Evolutionary conservation across 1,140 invertebrate species (phyloP).

Genomic region (Saccostrea cuccullata): DNA sequence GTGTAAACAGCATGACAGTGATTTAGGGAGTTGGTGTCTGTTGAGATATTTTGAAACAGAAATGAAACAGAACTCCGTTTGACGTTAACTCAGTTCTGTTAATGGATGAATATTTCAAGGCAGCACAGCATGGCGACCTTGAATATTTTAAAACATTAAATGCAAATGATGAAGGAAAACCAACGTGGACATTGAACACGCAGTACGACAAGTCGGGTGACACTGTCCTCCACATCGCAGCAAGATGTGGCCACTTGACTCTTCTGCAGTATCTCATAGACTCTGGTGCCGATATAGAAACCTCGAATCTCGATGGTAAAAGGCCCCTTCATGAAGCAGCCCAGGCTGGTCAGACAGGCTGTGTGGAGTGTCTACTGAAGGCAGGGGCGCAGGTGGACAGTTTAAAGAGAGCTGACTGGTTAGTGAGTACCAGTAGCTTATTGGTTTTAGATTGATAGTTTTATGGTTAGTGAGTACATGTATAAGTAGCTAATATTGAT

Average conservation of each 20-base stretch:
- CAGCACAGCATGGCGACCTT: slow-evolving; percentile 59
- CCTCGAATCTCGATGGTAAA: slow-evolving; percentile 75
- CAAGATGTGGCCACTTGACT: slow-evolving; percentile 64
- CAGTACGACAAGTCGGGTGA: slow-evolving; percentile 68
- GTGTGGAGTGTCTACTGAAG: slow-evolving; percentile 66
- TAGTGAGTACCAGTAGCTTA: not conserved
- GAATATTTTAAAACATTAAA: slow-evolving; percentile 51
- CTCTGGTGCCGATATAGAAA: slow-evolving; percentile 62
- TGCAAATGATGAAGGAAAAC: not conserved
- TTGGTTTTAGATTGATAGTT: too few relatives aligned
- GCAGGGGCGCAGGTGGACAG: slow-evolving; percentile 80
- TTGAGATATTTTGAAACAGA: not conserved
- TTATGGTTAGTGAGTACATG: too few relatives aligned
- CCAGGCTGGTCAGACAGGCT: slow-evolving; percentile 63
- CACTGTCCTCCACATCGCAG: slow-evolving; percentile 65
- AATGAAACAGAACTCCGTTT: not conserved
- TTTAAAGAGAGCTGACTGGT: slow-evolving; percentile 86
- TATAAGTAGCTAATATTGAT: too few relatives aligned
- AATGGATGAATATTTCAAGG: slow-evolving; percentile 53
- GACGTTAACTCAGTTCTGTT: not conserved
- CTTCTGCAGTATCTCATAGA: slow-evolving; percentile 61
- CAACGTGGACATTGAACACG: slow-evolving; percentile 17
- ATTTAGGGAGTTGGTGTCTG: not conserved
- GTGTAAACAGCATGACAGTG: not conserved
- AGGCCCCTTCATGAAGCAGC: slow-evolving; percentile 74